Conservation (phyloP, 1,140 invertebrate species). For the Cydia strobilella region DNA sequence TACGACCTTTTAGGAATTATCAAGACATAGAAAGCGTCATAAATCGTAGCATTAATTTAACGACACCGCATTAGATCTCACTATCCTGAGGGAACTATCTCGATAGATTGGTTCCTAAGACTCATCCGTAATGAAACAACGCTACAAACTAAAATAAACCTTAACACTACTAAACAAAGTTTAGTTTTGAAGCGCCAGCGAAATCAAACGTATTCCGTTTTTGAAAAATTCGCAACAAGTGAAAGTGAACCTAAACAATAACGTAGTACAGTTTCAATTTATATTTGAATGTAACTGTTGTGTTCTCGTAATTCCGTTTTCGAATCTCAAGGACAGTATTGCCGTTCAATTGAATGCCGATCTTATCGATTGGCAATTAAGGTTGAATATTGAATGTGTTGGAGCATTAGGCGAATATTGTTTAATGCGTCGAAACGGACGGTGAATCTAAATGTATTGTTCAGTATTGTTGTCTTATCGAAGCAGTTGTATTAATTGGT, state of each 20-base stretch:
- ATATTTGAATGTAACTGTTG: slow-evolving; percentile 29
- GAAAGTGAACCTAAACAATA: background rate
- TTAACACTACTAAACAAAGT: slow-evolving; percentile 35
- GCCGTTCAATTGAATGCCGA: slow-evolving; percentile 56
- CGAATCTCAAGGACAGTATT: slow-evolving; percentile 39
- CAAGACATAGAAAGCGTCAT: slow-evolving; percentile 52
- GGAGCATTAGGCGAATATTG: slow-evolving; percentile 72
- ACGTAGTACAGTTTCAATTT: background rate
- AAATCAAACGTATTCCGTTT: slow-evolving; percentile 26
- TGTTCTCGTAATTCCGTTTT: background rate
- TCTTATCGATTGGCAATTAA: slow-evolving; percentile 46
- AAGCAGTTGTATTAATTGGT: slow-evolving; percentile 30
- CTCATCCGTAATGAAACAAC: slow-evolving; percentile 40
- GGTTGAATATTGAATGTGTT: slow-evolving; percentile 43
- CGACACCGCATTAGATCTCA: slow-evolving; percentile 73
- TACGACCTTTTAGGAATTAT: background rate
- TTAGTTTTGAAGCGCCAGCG: slow-evolving; percentile 34
- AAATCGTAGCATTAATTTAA: slow-evolving; percentile 78
- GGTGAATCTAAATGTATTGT: slow-evolving; percentile 62
- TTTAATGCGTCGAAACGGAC: slow-evolving; percentile 67
- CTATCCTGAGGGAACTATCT: slow-evolving; percentile 69
- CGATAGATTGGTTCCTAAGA: slow-evolving; percentile 59
- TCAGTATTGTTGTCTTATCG: slow-evolving; percentile 40
- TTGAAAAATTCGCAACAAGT: slow-evolving; percentile 8
- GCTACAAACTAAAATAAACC: background rate